These are phyloP conservation scores for Eupithecia subfuscata DNA, from an alignment of 2,888 invertebrate genomes.

Conservation along the genomic window DNA sequence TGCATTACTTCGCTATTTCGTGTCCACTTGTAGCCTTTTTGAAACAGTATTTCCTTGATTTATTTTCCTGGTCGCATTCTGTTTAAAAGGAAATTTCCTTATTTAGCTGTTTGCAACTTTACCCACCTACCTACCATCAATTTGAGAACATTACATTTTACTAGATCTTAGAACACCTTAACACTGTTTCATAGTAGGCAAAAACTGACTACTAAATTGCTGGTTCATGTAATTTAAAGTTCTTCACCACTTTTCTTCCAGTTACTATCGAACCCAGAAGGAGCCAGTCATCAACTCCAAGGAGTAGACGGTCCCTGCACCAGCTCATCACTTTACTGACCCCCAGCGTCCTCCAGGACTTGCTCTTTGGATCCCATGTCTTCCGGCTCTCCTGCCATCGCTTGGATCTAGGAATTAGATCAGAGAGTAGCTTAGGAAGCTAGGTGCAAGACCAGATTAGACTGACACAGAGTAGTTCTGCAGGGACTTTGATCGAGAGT, in stretches of 20 bases:
- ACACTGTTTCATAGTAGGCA: neutral
- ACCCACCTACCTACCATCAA: neutral
- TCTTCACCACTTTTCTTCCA: constrained; percentile 48
- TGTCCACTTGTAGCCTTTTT: constrained; percentile 1
- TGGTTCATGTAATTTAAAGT: neutral
- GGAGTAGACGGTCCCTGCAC: constrained; percentile 80
- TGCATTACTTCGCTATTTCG: neutral
- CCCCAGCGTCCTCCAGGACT: constrained; percentile 62
- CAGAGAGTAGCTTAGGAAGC: constrained; percentile 11
- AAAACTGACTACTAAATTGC: neutral
- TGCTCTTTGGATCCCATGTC: constrained; percentile 72
- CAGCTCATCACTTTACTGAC: constrained; percentile 81
- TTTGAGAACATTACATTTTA: neutral
- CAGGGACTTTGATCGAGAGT: neutral
- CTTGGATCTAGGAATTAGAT: constrained; percentile 69
- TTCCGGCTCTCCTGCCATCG: constrained; percentile 73
- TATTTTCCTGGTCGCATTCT: constrained; percentile 4
- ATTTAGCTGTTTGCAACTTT: neutral
- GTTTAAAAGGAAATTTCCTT: neutral
- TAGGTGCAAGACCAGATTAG: constrained; percentile 5
- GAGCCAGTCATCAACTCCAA: constrained; percentile 58
- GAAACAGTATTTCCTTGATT: constrained; percentile 13
- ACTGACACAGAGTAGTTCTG: neutral
- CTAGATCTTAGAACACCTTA: neutral
- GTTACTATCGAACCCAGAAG: constrained; percentile 70